phyloP scores from a whole-genome alignment of 2,797 vertebrate genomes.

The Dicrostonyx torquatus region DNA sequence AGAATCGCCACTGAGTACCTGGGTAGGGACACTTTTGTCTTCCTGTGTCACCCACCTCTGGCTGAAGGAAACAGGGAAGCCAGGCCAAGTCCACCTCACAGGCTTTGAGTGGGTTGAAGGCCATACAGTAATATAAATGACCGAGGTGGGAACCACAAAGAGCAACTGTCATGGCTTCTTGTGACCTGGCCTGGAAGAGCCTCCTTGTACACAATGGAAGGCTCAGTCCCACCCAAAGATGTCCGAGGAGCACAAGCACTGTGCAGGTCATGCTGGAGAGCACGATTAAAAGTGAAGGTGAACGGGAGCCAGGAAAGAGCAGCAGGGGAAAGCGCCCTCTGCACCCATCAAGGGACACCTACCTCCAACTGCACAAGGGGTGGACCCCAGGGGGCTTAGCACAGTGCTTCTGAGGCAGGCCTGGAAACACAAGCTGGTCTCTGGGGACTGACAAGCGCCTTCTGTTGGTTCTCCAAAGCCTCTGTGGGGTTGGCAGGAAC shows the following conservation, averaged over 20 bases:
- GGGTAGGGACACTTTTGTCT: background rate
- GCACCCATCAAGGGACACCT: too few relatives aligned
- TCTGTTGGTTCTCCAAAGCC: background rate
- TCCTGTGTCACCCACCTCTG: background rate
- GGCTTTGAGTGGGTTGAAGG: background rate
- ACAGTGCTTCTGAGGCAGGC: background rate
- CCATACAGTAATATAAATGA: background rate
- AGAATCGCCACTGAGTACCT: background rate
- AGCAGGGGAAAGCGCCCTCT: rapidly evolving
- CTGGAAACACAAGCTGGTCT: background rate
- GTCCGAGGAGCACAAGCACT: background rate
- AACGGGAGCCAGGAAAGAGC: background rate
- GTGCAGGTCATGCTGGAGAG: background rate
- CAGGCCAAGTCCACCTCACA: rapidly evolving
- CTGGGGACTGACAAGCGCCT: background rate
- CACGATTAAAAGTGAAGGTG: rapidly evolving
- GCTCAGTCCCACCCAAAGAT: too few relatives aligned
- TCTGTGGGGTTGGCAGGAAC: background rate
- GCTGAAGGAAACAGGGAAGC: background rate
- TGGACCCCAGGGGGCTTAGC: too few relatives aligned
- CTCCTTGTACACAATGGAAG: background rate
- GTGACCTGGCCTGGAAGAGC: background rate
- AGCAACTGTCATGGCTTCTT: background rate
- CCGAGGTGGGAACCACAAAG: background rate
- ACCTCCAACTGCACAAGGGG: background rate